A percentile compares a stretch with the other conserved stretches of the same genome.
Conservation (phyloP, 2,113 vertebrate species). For the Scomber japonicus region DNA sequence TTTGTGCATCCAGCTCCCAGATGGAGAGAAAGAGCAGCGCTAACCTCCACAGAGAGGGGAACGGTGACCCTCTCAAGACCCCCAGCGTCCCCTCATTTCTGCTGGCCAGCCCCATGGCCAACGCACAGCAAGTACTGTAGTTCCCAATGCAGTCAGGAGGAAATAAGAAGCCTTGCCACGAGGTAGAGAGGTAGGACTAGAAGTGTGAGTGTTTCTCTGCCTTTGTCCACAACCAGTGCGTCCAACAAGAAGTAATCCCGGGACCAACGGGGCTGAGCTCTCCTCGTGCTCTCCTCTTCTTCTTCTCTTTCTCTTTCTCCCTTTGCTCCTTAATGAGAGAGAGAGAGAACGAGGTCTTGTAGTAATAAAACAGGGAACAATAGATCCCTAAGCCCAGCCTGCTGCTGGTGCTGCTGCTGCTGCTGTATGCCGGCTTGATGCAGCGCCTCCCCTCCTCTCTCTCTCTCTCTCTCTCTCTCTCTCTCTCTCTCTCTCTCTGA, state of each 20-base stretch:
- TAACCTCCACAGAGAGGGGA: conserved; percentile 70
- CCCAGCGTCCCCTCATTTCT: conserved; percentile 51
- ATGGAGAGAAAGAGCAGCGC: conserved; percentile 65
- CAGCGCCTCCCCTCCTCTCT: conserved; percentile 69
- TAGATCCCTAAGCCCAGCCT: conserved; percentile 78
- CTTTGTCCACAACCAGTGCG: conserved; percentile 61
- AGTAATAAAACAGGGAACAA: conserved; percentile 81
- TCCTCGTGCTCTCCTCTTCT: conserved; percentile 24
- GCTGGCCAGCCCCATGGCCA: conserved; percentile 78
- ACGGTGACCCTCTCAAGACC: conserved; percentile 43
- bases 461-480: conserved; percentile 30
- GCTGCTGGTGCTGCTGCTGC: conserved; percentile 74
- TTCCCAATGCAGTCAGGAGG: conserved; percentile 66
- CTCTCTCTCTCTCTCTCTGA: conserved; percentile 20
- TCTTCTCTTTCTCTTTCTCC: conserved; percentile 26
- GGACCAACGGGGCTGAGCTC: conserved; percentile 21
- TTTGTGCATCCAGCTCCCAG: conserved; percentile 76
- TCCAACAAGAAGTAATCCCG: conserved; percentile 71
- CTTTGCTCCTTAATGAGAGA: conserved; percentile 50
- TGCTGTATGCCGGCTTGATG: conserved; percentile 78
- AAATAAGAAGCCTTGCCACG: conserved; percentile 56
- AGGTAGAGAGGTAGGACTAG: conserved; percentile 35
- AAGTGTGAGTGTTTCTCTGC: conserved; percentile 29
- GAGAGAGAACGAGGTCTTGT: conserved; percentile 53
- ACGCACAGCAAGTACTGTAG: conserved; percentile 51